Conservation (phyloP, 2,888 invertebrate genomes). For the Mellilla xanthometata region DNA sequence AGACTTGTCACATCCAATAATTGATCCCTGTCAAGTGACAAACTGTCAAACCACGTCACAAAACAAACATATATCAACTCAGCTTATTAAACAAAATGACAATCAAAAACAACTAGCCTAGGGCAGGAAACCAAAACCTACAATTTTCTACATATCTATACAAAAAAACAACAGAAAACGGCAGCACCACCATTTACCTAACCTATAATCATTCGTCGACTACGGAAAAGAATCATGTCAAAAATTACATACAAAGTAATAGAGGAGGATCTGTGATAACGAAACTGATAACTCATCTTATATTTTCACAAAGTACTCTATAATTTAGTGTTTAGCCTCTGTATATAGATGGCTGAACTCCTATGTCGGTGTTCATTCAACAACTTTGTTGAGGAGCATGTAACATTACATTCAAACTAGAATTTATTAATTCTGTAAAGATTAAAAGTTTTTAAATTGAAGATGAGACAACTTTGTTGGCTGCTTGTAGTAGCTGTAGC, state of each 20-base stretch:
- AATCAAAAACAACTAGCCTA: slow-evolving; percentile 1
- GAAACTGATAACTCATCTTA: background rate
- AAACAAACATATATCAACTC: background rate
- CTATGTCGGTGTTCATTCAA: too few species aligned
- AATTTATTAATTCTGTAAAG: too few species aligned
- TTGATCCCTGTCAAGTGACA: too few species aligned
- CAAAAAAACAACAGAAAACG: background rate
- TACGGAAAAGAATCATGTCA: background rate
- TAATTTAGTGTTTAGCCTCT: background rate
- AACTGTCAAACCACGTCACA: background rate
- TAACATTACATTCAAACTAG: too few species aligned
- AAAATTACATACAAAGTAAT: background rate
- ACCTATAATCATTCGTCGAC: background rate
- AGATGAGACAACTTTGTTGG: background rate
- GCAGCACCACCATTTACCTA: background rate
- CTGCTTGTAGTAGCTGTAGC: background rate
- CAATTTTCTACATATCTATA: slow-evolving; percentile 1
- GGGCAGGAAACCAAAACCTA: slow-evolving; percentile 5
- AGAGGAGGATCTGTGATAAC: background rate
- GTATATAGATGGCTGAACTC: too few species aligned
- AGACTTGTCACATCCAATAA: too few species aligned
- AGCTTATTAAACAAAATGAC: slow-evolving; percentile 3
- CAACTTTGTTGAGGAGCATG: too few species aligned
- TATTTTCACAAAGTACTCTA: background rate
- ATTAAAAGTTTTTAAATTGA: too few species aligned